Percentiles rank a stretch among this genome's conserved stretches.
These are phyloP conservation scores for Graptemys geographica DNA, from an alignment of 2,797 vertebrate genomes.

Conservation along the genomic window DNA sequence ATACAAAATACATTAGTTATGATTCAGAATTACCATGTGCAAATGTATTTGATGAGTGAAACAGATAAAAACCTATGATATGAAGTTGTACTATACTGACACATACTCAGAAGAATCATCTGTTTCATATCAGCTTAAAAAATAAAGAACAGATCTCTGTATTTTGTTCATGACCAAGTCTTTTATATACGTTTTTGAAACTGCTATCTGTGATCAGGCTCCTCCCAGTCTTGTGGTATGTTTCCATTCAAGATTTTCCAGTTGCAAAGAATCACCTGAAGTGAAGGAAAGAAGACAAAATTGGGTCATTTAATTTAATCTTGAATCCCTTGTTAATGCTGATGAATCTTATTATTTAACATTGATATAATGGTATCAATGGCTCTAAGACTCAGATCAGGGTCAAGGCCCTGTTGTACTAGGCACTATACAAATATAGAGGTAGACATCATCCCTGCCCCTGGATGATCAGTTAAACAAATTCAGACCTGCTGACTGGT, in stretches of 20 bases:
- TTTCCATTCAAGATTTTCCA: not conserved
- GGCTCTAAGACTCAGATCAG: not conserved
- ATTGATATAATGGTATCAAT: not conserved
- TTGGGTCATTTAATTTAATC: not conserved
- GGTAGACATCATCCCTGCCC: not conserved
- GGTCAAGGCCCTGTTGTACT: not conserved
- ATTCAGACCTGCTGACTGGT: not conserved
- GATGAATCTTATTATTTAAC: not conserved
- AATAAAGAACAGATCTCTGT: not conserved
- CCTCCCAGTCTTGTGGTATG: not conserved
- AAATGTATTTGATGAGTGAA: not conserved
- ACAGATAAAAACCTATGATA: not conserved
- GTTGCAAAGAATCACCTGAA: not conserved
- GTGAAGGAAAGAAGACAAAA: not conserved
- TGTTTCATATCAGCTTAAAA: not conserved
- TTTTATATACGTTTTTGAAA: not conserved
- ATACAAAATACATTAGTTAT: not conserved
- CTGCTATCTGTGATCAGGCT: not conserved
- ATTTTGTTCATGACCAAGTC: not conserved
- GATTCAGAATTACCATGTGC: not conserved
- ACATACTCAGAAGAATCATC: fast-evolving
- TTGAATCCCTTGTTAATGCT: not conserved
- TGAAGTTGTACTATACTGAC: not conserved
- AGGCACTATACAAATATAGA: not conserved
- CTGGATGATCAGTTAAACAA: not conserved